Percentiles rank a stretch among this genome's conserved stretches.
Conservation (phyloP, 2,888 invertebrate genomes). For the Harpagoxenus sublaevis region DNA sequence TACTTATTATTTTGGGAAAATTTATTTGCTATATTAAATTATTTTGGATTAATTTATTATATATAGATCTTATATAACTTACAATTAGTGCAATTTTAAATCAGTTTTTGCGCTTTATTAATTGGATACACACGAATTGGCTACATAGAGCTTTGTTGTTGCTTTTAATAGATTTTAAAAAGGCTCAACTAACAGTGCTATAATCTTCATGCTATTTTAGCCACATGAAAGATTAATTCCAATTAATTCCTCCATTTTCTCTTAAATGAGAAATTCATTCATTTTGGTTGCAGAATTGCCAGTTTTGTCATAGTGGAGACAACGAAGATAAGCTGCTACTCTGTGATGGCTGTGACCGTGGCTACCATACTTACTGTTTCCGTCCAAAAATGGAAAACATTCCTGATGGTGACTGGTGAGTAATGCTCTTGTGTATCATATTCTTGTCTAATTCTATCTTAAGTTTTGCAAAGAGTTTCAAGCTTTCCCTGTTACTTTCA, state of each 20-base stretch:
- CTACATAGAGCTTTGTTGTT: constrained; percentile 1
- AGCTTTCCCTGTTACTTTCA: constrained; percentile 80
- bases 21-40: neutral
- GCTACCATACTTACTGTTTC: constrained; percentile 99
- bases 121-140: constrained; percentile 9
- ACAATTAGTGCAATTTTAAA: neutral
- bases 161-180: constrained; percentile 43
- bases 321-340: constrained; percentile 97
- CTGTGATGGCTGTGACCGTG: constrained; percentile 99
- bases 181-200: constrained; percentile 56
- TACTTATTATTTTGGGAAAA: neutral
- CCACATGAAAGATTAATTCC: neutral
- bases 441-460: neutral
- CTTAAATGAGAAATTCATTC: constrained; percentile 65
- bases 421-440: neutral
- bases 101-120: constrained; percentile 11
- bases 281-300: constrained; percentile 93
- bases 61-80: neutral
- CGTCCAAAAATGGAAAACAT: constrained; percentile 98
- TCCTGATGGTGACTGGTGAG: constrained; percentile 98
- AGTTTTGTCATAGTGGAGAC: constrained; percentile 98
- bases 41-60: neutral
- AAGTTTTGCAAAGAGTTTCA: neutral
- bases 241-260: neutral
- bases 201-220: constrained; percentile 41